phyloP scores from a whole-genome alignment of 2,113 vertebrate species.

The Prionailurus bengalensis region DNA sequence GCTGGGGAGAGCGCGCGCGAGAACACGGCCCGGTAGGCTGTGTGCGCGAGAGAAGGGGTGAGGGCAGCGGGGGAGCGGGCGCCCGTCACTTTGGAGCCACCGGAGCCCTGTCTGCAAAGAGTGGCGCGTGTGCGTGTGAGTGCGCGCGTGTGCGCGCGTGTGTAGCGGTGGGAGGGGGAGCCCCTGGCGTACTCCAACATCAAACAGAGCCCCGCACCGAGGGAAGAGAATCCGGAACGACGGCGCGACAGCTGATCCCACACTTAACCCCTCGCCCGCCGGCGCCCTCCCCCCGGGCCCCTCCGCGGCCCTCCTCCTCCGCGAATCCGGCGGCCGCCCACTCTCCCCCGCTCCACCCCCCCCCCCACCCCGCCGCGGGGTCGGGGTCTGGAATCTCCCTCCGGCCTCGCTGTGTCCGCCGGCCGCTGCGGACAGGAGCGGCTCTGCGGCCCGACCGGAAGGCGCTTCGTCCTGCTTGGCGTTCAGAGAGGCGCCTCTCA shows the following conservation, averaged over 20 bases:
- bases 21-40: constrained; percentile 61
- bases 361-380: neutral
- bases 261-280: constrained; percentile 90
- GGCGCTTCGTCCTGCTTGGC: constrained; percentile 38
- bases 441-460: constrained; percentile 68
- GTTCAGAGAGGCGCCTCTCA: constrained; percentile 60
- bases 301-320: neutral
- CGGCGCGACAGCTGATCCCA: constrained; percentile 91
- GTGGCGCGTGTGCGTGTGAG: constrained; percentile 86
- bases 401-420: neutral
- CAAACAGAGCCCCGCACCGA: constrained; percentile 91
- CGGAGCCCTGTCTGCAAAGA: constrained; percentile 90
- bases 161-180: constrained; percentile 87
- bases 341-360: rapidly evolving
- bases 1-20: constrained; percentile 75
- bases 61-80: constrained; percentile 58
- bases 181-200: constrained; percentile 94
- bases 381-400: neutral
- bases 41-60: constrained; percentile 59
- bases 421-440: constrained; percentile 41
- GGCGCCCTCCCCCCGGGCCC: constrained; percentile 60
- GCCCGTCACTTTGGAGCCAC: constrained; percentile 93
- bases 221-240: constrained; percentile 90
- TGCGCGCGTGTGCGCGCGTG: constrained; percentile 85
- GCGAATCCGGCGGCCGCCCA: neutral